Evolutionary conservation across 30 jellyfish, hydroid and myxozoan genomes (phyloP).

Genomic region (Aurelia aurita): DNA sequence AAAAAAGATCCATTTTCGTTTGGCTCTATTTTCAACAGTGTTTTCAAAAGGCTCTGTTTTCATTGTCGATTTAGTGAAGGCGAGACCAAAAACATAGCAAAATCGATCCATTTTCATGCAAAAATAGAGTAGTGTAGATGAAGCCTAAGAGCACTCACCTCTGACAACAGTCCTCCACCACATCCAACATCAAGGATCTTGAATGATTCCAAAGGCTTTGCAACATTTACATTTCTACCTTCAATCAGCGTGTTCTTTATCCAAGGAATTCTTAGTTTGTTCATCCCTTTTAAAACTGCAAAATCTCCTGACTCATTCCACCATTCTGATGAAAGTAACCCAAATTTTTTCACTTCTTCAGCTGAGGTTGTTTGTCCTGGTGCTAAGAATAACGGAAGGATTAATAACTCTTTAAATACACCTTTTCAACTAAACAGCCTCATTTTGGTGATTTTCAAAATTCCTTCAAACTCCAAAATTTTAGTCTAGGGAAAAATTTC

Average conservation of each 20-base stretch:
- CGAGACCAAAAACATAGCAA: too few relatives aligned
- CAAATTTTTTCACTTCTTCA: slow-evolving; percentile 78
- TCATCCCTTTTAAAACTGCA: slow-evolving; percentile 75
- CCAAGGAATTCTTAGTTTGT: slow-evolving; percentile 78
- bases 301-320: slow-evolving; percentile 87
- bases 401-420: too few relatives aligned
- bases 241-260: slow-evolving; percentile 41
- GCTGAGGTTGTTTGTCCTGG: slow-evolving; percentile 51
- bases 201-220: slow-evolving; percentile 65
- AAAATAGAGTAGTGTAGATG: not conserved
- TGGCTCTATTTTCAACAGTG: too few relatives aligned
- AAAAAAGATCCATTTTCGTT: too few relatives aligned
- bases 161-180: slow-evolving; percentile 96
- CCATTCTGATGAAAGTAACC: slow-evolving; percentile 73
- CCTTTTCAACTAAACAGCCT: too few relatives aligned
- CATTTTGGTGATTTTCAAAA: too few relatives aligned
- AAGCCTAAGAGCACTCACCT: slow-evolving; percentile 44
- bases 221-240: slow-evolving; percentile 5
- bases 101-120: too few relatives aligned
- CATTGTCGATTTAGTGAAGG: too few relatives aligned
- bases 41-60: too few relatives aligned
- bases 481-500: too few relatives aligned
- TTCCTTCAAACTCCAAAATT: too few relatives aligned
- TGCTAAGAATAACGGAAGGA: not conserved
- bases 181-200: slow-evolving; percentile 93